A percentile compares a stretch with the other conserved stretches of the same genome.
phyloP scores from a whole-genome alignment of 2,113 vertebrate species.

The Ageneiosus marmoratus region DNA sequence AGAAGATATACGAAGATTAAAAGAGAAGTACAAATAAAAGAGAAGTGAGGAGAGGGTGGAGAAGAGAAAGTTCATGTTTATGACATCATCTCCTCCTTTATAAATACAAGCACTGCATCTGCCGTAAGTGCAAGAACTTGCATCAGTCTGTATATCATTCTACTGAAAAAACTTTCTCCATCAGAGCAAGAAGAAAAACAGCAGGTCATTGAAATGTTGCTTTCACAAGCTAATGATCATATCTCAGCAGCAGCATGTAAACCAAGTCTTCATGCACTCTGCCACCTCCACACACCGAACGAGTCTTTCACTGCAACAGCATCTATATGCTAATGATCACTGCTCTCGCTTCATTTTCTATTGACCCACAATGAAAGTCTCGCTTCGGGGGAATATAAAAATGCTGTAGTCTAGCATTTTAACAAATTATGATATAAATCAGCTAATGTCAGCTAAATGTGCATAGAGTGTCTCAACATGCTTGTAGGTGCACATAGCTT shows the following conservation, averaged over 20 bases:
- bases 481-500: constrained; percentile 25
- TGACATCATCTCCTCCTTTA: neutral
- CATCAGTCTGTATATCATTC: neutral
- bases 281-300: constrained; percentile 35
- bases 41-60: neutral
- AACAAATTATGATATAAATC: constrained; percentile 65
- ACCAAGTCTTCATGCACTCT: constrained; percentile 11
- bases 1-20: too few species aligned
- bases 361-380: constrained; percentile 66
- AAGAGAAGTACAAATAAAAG: neutral
- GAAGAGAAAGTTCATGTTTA: neutral
- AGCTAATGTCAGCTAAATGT: constrained; percentile 51
- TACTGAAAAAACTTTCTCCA: neutral
- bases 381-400: constrained; percentile 61
- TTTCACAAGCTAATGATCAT: constrained; percentile 7
- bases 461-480: constrained; percentile 50
- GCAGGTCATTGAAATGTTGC: neutral
- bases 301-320: constrained; percentile 52
- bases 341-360: constrained; percentile 66
- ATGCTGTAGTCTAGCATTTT: constrained; percentile 61
- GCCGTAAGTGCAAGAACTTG: neutral
- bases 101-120: neutral
- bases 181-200: neutral
- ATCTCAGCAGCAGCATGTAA: constrained; percentile 37
- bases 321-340: constrained; percentile 76